These are phyloP conservation scores for Drosophila ananassae DNA, from an alignment of 1,140 invertebrate species.

Conservation along the genomic window DNA sequence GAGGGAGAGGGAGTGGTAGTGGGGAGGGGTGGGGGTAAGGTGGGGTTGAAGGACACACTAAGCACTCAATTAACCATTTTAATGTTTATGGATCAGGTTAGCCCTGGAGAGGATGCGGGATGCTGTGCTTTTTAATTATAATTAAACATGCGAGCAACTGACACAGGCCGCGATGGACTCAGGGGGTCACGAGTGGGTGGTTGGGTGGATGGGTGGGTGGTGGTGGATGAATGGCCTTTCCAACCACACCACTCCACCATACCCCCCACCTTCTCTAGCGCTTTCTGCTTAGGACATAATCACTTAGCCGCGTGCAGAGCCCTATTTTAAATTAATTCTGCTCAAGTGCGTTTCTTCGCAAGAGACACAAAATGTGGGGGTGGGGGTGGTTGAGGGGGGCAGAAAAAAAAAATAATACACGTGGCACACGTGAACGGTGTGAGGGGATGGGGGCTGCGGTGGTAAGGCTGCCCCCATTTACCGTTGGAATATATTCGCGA, in stretches of 20 bases:
- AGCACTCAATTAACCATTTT: conserved; percentile 84
- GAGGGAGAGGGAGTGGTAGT: too few relatives aligned
- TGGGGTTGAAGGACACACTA: conserved; percentile 56
- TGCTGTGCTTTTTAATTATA: conserved; percentile 83
- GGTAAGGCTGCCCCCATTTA: conserved; percentile 42
- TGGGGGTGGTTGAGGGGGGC: too few relatives aligned
- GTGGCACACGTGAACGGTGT: conserved; percentile 56
- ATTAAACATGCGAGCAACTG: conserved; percentile 80
- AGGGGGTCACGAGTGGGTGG: conserved; percentile 22
- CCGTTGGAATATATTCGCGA: conserved; percentile 66
- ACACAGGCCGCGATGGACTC: conserved; percentile 20
- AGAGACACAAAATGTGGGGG: conserved; percentile 34
- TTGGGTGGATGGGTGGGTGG: not conserved
- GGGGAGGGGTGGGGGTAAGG: conserved; percentile 12
- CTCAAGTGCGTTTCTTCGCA: conserved; percentile 79
- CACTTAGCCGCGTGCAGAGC: conserved; percentile 80
- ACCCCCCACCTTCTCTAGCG: conserved; percentile 26
- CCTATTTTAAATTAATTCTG: conserved; percentile 83
- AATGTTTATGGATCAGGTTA: conserved; percentile 73
- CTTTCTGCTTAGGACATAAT: conserved; percentile 58
- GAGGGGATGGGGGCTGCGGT: not conserved
- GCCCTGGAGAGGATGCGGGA: conserved; percentile 23
- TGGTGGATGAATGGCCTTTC: conserved; percentile 36
- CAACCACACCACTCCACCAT: not conserved
- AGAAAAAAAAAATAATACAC: conserved; percentile 42